Evolutionary conservation across 2,888 invertebrate species (phyloP).

Genomic region (Lumbricus terrestris): DNA sequence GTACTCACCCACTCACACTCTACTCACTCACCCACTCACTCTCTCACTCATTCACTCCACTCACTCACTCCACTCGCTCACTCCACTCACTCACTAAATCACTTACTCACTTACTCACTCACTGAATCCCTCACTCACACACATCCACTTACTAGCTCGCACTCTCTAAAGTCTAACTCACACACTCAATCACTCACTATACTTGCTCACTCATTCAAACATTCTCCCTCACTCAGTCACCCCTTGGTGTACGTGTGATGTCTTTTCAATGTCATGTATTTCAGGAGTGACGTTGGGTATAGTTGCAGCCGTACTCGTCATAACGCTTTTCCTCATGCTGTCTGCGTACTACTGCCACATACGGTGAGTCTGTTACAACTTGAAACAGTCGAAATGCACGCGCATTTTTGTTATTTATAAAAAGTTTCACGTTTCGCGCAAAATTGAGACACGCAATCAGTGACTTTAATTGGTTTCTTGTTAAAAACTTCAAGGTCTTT

Average conservation of each 20-base stretch:
- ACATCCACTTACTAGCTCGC: neutral
- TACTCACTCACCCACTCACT: neutral
- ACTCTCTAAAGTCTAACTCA: neutral
- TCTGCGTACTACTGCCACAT: conserved; percentile 15
- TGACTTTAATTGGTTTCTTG: too few species aligned
- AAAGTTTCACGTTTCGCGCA: too few species aligned
- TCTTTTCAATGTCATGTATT: neutral
- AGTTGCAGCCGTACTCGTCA: conserved; percentile 6
- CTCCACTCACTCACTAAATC: neutral
- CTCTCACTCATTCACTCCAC: neutral
- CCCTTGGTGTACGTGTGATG: neutral
- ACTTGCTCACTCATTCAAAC: neutral
- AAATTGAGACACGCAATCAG: too few species aligned
- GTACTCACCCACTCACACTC: too few species aligned
- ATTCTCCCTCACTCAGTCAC: neutral
- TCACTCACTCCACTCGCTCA: too few species aligned
- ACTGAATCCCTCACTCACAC: neutral
- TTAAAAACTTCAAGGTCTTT: too few species aligned
- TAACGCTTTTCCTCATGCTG: neutral
- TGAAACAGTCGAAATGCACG: too few species aligned
- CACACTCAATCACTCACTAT: neutral
- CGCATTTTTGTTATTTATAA: too few species aligned
- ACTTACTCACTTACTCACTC: neutral
- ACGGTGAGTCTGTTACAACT: neutral
- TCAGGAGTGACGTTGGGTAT: conserved; percentile 17